Evolutionary conservation across 2,113 vertebrate genomes (phyloP), one percentile per base, ranked within the genome.

Genomic region (Trochalopteron elliotii): DNA sequence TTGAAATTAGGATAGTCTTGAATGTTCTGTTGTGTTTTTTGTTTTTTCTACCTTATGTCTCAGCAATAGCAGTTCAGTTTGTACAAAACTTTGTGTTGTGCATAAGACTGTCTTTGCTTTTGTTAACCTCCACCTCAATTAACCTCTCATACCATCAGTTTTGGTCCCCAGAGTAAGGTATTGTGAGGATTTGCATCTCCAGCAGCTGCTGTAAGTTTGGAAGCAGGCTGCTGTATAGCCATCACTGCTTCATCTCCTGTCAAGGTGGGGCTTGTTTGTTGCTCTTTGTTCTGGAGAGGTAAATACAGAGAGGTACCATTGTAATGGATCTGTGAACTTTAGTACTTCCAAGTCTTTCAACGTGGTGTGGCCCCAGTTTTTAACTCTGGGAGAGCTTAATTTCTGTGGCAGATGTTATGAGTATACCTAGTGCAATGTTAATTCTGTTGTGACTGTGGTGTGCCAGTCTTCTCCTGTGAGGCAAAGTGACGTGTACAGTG

Each of bases 181-280:
- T 24, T 10, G 47, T 13, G 40, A 44, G 50, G 16, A 31, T 83
- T 56, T 74, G 71, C 37, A 75, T 1, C 30, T 57, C 28, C 1
- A 8, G 60, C 33, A 79, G 65, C 30, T 10, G 39, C 65, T 82
- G 2, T 55, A 14, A 71, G 27, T 67, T 61, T 1, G 4, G 10
- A 16, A 33, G 14, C 0, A 1, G 50, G 64, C 19, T 40, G 11
- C 31, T 30, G 24, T n/a, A 12, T 20, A 22, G 50, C 23, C 0
- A 4, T 4, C 15, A 1, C 52, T 44, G 31, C 53, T 77, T 70
- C 14, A 7, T 35, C 10, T 45, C 5, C 1, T 37, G 31, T 56
- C 22, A 37, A 21, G 23, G 18, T 55, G 27, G 25, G 42, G 37
- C n/a, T 91, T 2, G 1, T 33, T 68, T 14, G 27, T 30, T 39